These are phyloP conservation scores for Sylvia atricapilla DNA, from an alignment of 2,113 vertebrate species.

Conservation along the genomic window DNA sequence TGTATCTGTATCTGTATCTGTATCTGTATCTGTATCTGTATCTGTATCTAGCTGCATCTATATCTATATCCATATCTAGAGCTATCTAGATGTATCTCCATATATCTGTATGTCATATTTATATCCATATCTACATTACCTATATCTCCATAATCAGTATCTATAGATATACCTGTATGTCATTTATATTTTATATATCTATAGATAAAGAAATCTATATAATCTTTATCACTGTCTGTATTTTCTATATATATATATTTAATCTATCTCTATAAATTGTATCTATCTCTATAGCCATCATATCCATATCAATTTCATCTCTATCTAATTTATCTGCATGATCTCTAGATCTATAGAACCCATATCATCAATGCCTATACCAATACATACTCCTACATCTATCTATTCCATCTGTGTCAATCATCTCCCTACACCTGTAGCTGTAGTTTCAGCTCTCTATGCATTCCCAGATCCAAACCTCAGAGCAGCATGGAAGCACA, in stretches of 20 bases:
- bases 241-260: neutral
- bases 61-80: too few relatives aligned
- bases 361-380: neutral
- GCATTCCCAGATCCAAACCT: neutral
- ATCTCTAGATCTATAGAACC: neutral
- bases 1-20: neutral
- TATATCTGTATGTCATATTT: too few relatives aligned
- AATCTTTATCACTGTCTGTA: neutral
- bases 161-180: neutral
- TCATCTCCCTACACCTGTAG: neutral
- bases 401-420: rapidly evolving
- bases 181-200: neutral
- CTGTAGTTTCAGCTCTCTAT: neutral
- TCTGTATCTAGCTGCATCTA: too few relatives aligned
- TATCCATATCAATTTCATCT: neutral
- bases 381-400: neutral
- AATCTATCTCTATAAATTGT: neutral
- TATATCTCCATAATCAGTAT: neutral
- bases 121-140: neutral
- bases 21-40: too few relatives aligned
- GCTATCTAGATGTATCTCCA: too few relatives aligned
- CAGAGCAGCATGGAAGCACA: neutral
- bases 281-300: too few relatives aligned
- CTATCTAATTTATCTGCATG: neutral
- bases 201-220: neutral